Percentiles rank a stretch among this genome's conserved stretches.
Evolutionary conservation across 23 tunicate genomes (phyloP).

Genomic region (Diplosoma virens): DNA sequence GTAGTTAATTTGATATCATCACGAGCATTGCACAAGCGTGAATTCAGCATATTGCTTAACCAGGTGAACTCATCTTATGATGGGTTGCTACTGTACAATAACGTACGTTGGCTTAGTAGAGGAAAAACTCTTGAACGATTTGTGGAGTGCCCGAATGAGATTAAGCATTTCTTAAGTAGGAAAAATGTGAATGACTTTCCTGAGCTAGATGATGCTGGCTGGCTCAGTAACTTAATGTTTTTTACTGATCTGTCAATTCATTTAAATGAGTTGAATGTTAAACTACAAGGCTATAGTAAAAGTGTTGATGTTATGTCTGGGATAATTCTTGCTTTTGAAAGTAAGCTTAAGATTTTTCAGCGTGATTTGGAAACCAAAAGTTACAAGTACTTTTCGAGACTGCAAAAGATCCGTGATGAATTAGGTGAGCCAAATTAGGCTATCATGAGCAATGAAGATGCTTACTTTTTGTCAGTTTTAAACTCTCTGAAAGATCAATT

Average conservation of each 20-base stretch:
- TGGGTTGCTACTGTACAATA: neutral
- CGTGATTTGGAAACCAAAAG: neutral
- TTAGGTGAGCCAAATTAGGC: neutral
- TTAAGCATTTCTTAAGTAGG: neutral
- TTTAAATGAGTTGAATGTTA: neutral
- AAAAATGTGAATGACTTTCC: neutral
- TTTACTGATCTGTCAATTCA: neutral
- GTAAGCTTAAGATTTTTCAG: too few species aligned
- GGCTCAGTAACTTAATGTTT: neutral
- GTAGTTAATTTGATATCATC: neutral
- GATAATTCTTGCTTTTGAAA: too few species aligned
- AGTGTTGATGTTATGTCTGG: neutral
- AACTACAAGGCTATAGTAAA: neutral
- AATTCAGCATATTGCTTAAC: neutral
- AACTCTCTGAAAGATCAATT: too few species aligned
- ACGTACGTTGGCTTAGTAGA: neutral
- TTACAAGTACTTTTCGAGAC: neutral
- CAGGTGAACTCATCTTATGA: neutral
- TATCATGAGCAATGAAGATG: too few species aligned
- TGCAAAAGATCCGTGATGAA: neutral
- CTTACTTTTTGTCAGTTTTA: too few species aligned
- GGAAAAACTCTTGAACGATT: neutral
- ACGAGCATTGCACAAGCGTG: neutral
- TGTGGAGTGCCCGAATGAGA: constrained; percentile 4
- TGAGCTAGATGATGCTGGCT: neutral